Percentiles rank a stretch among this genome's conserved stretches.
Evolutionary conservation across 2,113 vertebrate species (phyloP).

Genomic region (Dromiciops gliroides): DNA sequence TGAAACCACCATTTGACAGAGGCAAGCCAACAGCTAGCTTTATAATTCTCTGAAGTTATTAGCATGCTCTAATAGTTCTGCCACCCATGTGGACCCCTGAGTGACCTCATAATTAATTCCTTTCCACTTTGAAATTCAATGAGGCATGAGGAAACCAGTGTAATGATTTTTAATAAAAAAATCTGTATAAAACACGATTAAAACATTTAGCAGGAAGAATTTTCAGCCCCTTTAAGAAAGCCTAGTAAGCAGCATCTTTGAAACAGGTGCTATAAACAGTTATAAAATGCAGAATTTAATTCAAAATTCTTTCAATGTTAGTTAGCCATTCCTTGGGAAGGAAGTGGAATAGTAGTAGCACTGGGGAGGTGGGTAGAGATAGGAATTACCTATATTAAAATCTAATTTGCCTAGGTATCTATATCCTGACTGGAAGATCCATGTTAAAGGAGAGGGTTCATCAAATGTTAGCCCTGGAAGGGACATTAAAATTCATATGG

Average conservation of each 20-base stretch:
- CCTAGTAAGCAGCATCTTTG: background rate
- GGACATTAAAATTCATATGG: background rate
- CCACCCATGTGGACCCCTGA: slow-evolving; percentile 75
- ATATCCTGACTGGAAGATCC: background rate
- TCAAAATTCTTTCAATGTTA: background rate
- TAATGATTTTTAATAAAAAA: slow-evolving; percentile 61
- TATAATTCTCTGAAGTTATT: slow-evolving; percentile 65
- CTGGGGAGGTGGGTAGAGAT: background rate
- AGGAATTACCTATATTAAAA: background rate
- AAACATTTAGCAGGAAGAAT: slow-evolving; percentile 54
- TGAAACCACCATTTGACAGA: slow-evolving; percentile 66
- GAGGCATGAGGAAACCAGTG: slow-evolving; percentile 47
- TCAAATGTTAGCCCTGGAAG: background rate
- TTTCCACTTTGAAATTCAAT: slow-evolving; percentile 67
- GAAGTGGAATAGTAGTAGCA: background rate
- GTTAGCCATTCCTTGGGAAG: background rate
- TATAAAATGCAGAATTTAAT: background rate
- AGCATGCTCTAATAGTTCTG: slow-evolving; percentile 69
- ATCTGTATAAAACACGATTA: slow-evolving; percentile 55
- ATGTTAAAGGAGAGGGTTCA: background rate
- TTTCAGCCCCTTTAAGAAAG: slow-evolving; percentile 53
- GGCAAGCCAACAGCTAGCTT: slow-evolving; percentile 62
- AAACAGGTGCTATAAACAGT: background rate
- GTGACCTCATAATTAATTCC: slow-evolving; percentile 75
- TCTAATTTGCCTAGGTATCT: background rate